Conservation (phyloP, 2,888 invertebrate genomes). For the Nebria salina region DNA sequence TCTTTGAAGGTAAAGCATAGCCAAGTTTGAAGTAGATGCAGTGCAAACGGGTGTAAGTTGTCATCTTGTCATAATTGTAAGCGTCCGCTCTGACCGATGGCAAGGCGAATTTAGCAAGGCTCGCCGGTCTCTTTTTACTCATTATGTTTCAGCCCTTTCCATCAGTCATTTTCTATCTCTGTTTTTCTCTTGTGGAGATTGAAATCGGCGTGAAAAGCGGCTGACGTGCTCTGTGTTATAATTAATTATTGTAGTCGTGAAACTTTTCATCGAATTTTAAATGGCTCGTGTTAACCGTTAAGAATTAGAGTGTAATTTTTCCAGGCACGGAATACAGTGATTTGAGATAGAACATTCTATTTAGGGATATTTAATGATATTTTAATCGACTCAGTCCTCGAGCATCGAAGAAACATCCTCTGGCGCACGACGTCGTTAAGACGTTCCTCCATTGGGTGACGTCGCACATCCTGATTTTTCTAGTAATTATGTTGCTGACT, state of each 20-base stretch:
- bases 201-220: slow-evolving; percentile 42
- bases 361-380: slow-evolving; percentile 33
- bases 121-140: neutral
- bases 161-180: neutral
- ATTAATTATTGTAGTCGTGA: slow-evolving; percentile 42
- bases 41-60: neutral
- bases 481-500: neutral
- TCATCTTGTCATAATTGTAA: neutral
- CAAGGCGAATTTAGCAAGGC: neutral
- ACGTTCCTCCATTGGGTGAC: neutral
- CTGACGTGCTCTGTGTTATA: slow-evolving; percentile 44
- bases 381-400: slow-evolving; percentile 23
- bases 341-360: slow-evolving; percentile 36
- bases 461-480: slow-evolving; percentile 12
- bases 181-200: slow-evolving; percentile 24
- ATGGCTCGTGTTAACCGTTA: slow-evolving; percentile 37
- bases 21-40: neutral
- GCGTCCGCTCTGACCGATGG: neutral
- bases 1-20: neutral
- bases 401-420: neutral
- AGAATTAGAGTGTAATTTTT: slow-evolving; percentile 40
- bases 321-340: slow-evolving; percentile 31
- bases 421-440: neutral
- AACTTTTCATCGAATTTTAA: slow-evolving; percentile 42
- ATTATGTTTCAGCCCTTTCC: neutral